Conservation (phyloP, 2,888 invertebrate species). For the Nomada fabriciana region DNA sequence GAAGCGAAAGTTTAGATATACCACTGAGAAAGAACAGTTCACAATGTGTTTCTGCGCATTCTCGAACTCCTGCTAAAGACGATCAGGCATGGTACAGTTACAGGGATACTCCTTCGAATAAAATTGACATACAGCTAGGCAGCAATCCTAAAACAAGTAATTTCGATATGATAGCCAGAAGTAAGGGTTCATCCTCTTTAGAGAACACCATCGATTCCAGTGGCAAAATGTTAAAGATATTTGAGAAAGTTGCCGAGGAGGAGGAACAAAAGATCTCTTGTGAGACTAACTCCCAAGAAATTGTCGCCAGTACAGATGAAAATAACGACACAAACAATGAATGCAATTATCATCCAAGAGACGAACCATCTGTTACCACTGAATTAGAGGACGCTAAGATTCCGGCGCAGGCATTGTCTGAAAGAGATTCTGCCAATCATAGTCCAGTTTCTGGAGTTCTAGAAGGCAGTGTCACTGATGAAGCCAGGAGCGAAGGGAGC, state of each 20-base stretch:
- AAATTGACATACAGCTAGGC: conserved; percentile 71
- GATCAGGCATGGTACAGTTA: conserved; percentile 71
- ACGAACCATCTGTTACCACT: conserved; percentile 11
- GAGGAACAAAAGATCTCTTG: conserved; percentile 66
- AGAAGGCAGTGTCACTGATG: conserved; percentile 84
- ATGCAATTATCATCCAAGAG: conserved; percentile 15
- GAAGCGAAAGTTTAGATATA: conserved; percentile 77
- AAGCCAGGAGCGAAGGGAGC: conserved; percentile 87
- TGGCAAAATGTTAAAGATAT: conserved; percentile 41
- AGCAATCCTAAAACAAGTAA: conserved; percentile 75
- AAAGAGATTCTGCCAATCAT: conserved; percentile 91
- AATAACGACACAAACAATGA: conserved; percentile 7
- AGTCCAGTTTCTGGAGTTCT: conserved; percentile 90
- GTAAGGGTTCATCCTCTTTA: conserved; percentile 43
- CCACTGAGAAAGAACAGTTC: conserved; percentile 71
- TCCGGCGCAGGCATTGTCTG: conserved; percentile 80
- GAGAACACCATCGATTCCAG: conserved; percentile 12
- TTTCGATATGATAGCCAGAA: conserved; percentile 72
- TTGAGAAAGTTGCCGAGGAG: conserved; percentile 57
- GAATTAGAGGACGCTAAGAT: conserved; percentile 29
- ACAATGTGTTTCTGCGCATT: conserved; percentile 61
- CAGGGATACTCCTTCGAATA: conserved; percentile 60
- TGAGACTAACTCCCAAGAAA: conserved; percentile 67
- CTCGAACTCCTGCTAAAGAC: conserved; percentile 24
- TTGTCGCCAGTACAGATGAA: not conserved